Conservation (phyloP, 2,888 invertebrate species). For the Cremastobaeus sp. region DNA sequence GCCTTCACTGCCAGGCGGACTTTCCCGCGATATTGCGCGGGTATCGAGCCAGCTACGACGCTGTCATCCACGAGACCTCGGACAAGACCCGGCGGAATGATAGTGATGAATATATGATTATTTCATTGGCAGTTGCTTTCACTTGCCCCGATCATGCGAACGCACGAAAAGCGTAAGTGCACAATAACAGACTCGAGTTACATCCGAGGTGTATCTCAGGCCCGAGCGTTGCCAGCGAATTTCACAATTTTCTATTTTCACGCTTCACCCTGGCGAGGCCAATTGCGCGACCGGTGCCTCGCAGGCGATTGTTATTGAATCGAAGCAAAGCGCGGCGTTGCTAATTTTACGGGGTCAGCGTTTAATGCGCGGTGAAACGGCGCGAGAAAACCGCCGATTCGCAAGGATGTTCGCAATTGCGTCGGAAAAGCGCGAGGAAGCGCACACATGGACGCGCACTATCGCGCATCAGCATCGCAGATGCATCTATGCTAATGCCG, state of each 20-base stretch:
- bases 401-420: constrained; percentile 45
- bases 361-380: constrained; percentile 40
- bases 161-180: constrained; percentile 40
- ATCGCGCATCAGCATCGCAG: constrained; percentile 66
- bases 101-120: constrained; percentile 57
- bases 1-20: constrained; percentile 53
- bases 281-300: constrained; percentile 30
- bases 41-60: constrained; percentile 30
- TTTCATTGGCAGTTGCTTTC: constrained; percentile 57
- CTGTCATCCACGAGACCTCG: constrained; percentile 53
- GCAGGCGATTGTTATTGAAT: constrained; percentile 40
- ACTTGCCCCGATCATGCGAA: constrained; percentile 35
- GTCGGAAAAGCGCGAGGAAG: constrained; percentile 47
- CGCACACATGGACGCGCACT: no score
- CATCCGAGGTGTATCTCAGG: constrained; percentile 41
- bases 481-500: constrained; percentile 77
- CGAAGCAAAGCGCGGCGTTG: constrained; percentile 9
- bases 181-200: constrained; percentile 33
- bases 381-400: constrained; percentile 39
- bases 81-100: constrained; percentile 36
- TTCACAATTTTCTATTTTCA: constrained; percentile 58
- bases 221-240: constrained; percentile 40
- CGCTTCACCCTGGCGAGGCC: constrained; percentile 44
- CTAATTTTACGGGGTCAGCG: constrained; percentile 51
- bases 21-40: constrained; percentile 52